These are phyloP conservation scores for Xerus rutilus DNA, from an alignment of 2,797 vertebrate species.

Conservation along the genomic window DNA sequence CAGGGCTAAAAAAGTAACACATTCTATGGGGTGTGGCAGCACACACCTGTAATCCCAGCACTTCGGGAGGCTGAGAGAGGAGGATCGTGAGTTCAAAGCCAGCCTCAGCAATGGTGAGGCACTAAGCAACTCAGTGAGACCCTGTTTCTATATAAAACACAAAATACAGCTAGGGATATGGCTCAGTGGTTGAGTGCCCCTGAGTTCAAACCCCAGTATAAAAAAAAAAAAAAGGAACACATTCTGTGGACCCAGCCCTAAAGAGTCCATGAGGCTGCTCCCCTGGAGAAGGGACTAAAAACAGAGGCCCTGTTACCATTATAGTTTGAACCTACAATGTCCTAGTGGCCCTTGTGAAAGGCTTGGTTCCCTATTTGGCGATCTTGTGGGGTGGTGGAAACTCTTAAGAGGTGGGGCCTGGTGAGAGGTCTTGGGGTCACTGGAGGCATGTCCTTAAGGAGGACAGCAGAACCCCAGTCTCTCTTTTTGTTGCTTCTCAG, in stretches of 20 bases:
- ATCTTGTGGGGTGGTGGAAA: neutral
- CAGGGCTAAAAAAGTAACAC: fast-evolving
- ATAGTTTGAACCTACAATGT: neutral
- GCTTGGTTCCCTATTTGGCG: neutral
- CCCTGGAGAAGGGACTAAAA: neutral
- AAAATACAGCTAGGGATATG: too few species aligned
- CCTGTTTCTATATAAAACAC: too few species aligned
- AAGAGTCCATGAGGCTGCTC: neutral
- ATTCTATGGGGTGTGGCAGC: too few species aligned
- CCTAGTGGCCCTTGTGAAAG: neutral
- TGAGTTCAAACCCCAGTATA: too few species aligned
- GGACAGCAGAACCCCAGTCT: neutral
- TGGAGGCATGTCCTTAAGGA: neutral
- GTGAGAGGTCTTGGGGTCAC: neutral
- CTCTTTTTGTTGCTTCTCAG: neutral
- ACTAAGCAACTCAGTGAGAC: too few species aligned
- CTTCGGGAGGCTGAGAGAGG: too few species aligned
- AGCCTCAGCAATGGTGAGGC: too few species aligned
- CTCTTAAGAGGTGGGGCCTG: neutral
- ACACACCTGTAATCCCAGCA: too few species aligned
- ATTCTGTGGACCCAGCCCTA: fast-evolving
- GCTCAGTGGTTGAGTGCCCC: too few species aligned
- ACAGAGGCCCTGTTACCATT: neutral
- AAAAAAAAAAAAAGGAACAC: neutral
- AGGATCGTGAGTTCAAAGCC: too few species aligned